A percentile compares a stretch with the other conserved stretches of the same genome.
Conservation (phyloP, 2,888 invertebrate species). For the Seladonia tumulorum region DNA sequence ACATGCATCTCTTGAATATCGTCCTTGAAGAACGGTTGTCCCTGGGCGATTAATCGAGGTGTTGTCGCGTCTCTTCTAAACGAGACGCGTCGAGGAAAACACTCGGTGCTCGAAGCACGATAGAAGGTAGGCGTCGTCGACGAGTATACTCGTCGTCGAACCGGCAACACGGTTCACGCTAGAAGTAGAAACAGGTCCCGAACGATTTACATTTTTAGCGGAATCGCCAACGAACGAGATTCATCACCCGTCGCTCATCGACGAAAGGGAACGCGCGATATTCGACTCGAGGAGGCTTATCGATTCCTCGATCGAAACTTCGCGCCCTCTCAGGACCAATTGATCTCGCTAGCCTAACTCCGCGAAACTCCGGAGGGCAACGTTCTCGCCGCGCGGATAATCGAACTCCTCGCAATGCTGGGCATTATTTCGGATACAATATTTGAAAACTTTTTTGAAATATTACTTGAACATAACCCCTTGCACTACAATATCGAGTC, state of each 20-base stretch:
- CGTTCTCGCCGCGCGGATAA: background rate
- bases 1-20: background rate
- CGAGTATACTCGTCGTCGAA: background rate
- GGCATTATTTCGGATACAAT: too few species aligned
- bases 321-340: background rate
- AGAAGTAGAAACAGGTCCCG: background rate
- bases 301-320: background rate
- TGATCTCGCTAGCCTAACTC: background rate
- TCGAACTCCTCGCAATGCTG: background rate
- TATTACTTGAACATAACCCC: too few species aligned
- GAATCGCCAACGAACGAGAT: background rate
- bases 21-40: background rate
- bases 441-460: too few species aligned
- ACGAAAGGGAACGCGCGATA: background rate
- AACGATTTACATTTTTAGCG: background rate
- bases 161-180: background rate
- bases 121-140: constrained; percentile 39
- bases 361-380: background rate
- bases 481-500: too few species aligned
- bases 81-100: constrained; percentile 29
- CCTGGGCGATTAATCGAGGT: background rate
- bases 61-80: background rate
- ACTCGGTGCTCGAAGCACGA: constrained; percentile 52
- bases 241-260: background rate
- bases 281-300: background rate